Base-by-base conservation (phyloP, 1,140 invertebrate species). In the Thrips palmi region DNA sequence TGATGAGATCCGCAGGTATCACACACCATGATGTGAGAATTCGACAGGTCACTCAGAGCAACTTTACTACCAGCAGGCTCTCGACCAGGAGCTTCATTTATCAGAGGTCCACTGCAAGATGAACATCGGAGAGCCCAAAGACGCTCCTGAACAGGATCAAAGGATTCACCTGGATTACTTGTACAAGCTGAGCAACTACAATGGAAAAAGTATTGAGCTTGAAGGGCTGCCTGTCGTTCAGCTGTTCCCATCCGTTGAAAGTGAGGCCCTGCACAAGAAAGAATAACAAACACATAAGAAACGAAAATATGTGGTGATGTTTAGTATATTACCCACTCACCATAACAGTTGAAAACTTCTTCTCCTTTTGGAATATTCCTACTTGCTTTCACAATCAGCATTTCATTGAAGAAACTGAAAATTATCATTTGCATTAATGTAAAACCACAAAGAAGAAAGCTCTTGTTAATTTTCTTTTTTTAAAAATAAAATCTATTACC, bases 341-440 rank as follows among this genome's bases (percentile, higher is more conserved):
- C 80, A 58, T 86, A 86, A 52, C 78, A 83, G 55, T 82, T 81
- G 28, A 63, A 65, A 43, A 84, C 60, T 58, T 84, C 72, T 31
- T 58, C 56, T 18, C 67, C 68, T 14, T 45, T 39, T 10, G 50
- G 40, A 34, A 81, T 64, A 45, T 67, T 53, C 41, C 53, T 58
- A 2, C 59, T 55, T 5, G 68, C 62, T 52, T 64, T 63, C 1
- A 77, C 64, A 31, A 76, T 58, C 2, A 77, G 49, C 45, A 52
- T 50, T 22, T 59, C 47, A 37, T 57, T 51, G 42, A 52, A 53
- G 39, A 63, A 65, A 41, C 63, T 65, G 39, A 35, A 60, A 54
- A 12, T 39, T 24, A 46, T 40, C 25, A 39, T 11, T 27, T 8
- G 12, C 12, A 27, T 27, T 27, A 8, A 12, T 7, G 7, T 27